These are phyloP conservation scores for Enhydra lutris DNA, from an alignment of 2,113 vertebrate genomes.

Conservation along the genomic window DNA sequence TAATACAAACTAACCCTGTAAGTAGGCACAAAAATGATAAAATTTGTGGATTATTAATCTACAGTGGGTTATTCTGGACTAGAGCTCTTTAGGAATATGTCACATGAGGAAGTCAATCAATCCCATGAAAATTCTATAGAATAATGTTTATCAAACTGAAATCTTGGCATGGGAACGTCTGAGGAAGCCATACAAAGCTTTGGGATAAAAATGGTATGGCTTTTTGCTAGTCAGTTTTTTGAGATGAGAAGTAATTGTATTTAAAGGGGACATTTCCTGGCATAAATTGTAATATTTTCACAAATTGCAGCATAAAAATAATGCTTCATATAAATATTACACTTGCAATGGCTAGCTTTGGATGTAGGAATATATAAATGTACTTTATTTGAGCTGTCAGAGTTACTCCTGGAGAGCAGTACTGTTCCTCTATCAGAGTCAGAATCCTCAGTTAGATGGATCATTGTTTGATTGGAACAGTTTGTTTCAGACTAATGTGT, in stretches of 20 bases:
- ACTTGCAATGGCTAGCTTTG: neutral
- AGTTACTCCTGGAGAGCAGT: neutral
- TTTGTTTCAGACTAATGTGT: neutral
- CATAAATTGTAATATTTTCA: neutral
- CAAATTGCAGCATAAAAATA: neutral
- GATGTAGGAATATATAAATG: neutral
- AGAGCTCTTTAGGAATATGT: neutral
- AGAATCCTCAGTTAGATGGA: neutral
- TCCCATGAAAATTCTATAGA: neutral
- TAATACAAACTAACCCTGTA: neutral
- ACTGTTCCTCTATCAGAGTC: neutral
- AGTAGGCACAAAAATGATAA: neutral
- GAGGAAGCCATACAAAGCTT: neutral
- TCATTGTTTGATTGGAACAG: neutral
- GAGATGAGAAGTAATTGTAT: conserved; percentile 10
- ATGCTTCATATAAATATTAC: neutral
- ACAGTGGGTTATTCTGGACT: neutral
- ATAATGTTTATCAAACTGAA: neutral
- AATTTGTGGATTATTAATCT: neutral
- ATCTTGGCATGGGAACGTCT: neutral
- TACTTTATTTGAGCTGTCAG: neutral
- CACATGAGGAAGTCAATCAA: neutral
- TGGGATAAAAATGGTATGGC: neutral
- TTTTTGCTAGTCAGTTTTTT: neutral
- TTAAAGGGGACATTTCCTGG: neutral